Evolutionary conservation across 2,113 vertebrate genomes (phyloP), one percentile per base, ranked within the genome.

Genomic region (Calyptomena viridis): DNA sequence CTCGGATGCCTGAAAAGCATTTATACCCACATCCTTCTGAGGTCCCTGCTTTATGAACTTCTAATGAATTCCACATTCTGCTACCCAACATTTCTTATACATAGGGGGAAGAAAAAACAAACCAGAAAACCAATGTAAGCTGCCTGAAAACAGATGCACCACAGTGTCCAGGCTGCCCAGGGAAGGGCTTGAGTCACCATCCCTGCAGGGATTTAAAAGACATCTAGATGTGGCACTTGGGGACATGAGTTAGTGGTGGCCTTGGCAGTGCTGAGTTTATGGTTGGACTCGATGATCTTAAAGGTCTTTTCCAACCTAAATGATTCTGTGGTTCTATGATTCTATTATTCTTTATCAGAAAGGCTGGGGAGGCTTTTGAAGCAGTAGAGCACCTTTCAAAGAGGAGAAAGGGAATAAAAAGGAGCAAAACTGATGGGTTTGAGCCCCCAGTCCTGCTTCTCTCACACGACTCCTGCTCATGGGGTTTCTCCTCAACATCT

Each of bases 1-100:
- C 94, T 92, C 91, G 84, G 87, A 97, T 95, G 93, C 93, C 93
- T 78, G 82, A 95, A 93, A 94, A 94, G 91, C 93, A 95, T 94
- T 89, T 92, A 90, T 95, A 93, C 78, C 96, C 95, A 93, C 84
- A 84, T 87, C 82, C 92, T 96, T 96, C 93, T 93, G 82, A 94
- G 87, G 83, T 93, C 95, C 94, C 87, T 79, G 78, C 80, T 96
- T 96, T 84, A 93, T 93, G 94, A 94, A 94, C 87, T 72, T 46
- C 94, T 95, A 94, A 97, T 90, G 93, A 96, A 89, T 91, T 91
- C 95, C 94, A 90, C 39, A 75, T 95, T 92, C 82, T 40, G 62
- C 64, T 75, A 91, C 84, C 87, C 91, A 96, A 92, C 39, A 3
- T 55, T 92, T 94, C 94, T 94, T 72, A 89, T 93, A 91, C 44